Evolutionary conservation across 2,113 vertebrate species (phyloP).

Genomic region (Platysteira castanea): DNA sequence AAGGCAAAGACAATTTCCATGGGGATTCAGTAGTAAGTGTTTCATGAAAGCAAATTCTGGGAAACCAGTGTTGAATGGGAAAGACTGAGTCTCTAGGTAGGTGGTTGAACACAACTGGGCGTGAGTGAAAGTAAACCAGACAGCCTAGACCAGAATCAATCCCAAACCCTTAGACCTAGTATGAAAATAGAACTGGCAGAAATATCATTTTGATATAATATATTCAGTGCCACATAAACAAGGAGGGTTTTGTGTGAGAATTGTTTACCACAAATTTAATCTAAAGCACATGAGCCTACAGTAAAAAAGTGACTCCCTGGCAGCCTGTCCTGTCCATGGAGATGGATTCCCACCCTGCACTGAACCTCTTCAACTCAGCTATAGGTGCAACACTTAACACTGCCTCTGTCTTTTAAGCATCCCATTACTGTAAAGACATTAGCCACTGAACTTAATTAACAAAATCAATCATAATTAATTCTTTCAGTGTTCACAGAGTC

Average conservation of each 20-base stretch:
- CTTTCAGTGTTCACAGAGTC: conserved; percentile 42
- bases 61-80: not conserved
- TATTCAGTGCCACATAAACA: not conserved
- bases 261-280: not conserved
- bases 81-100: not conserved
- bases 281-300: not conserved
- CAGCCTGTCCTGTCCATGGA: not conserved
- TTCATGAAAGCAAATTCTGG: not conserved
- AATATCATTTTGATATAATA: not conserved
- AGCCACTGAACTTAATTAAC: conserved; percentile 70
- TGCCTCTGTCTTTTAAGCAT: conserved; percentile 60
- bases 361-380: not conserved
- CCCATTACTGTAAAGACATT: conserved; percentile 68
- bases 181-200: not conserved
- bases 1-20: not conserved
- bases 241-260: not conserved
- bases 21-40: not conserved
- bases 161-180: not conserved
- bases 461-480: conserved; percentile 77
- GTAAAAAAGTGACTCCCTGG: not conserved
- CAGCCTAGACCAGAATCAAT: not conserved
- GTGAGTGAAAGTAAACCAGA: not conserved
- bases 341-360: not conserved
- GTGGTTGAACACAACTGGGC: not conserved
- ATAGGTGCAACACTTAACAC: conserved; percentile 46